Percentiles rank a stretch among this genome's conserved stretches.
Evolutionary conservation across 2,113 vertebrate species (phyloP).

Genomic region (Turnix velox): DNA sequence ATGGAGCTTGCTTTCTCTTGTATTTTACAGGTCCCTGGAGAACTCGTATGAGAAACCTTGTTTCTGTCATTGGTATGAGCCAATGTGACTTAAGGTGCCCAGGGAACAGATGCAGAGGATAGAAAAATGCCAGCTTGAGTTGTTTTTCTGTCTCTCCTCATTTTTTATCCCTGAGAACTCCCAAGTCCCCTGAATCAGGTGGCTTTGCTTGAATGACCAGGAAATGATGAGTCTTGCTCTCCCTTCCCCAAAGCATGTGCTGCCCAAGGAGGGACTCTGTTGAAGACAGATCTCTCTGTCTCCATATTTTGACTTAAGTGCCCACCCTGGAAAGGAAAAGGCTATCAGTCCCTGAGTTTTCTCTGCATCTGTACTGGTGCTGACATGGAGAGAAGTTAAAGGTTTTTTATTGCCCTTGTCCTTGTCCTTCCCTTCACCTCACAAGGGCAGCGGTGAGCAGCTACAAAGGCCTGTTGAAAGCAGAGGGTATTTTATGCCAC

Average conservation of each 20-base stretch:
- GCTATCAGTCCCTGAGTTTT: background rate
- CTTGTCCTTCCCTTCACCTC: background rate
- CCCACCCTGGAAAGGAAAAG: background rate
- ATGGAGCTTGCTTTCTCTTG: background rate
- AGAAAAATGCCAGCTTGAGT: background rate
- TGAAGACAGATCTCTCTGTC: background rate
- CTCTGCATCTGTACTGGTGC: background rate
- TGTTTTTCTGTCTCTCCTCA: background rate
- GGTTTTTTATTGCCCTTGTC: background rate
- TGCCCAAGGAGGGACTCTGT: background rate
- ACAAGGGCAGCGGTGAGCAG: background rate
- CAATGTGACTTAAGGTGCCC: background rate
- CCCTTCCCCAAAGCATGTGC: rapidly evolving
- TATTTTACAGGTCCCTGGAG: background rate
- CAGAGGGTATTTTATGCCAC: background rate
- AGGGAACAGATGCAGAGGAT: background rate
- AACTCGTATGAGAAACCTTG: background rate
- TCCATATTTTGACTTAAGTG: background rate
- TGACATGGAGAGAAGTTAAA: background rate
- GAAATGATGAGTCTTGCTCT: background rate
- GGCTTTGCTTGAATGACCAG: background rate
- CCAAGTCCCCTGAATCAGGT: background rate
- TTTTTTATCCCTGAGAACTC: background rate
- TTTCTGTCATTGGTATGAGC: background rate
- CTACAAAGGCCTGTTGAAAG: background rate